These are phyloP conservation scores for Amphiprion percula DNA, from an alignment of 2,113 vertebrate genomes.

Conservation along the genomic window DNA sequence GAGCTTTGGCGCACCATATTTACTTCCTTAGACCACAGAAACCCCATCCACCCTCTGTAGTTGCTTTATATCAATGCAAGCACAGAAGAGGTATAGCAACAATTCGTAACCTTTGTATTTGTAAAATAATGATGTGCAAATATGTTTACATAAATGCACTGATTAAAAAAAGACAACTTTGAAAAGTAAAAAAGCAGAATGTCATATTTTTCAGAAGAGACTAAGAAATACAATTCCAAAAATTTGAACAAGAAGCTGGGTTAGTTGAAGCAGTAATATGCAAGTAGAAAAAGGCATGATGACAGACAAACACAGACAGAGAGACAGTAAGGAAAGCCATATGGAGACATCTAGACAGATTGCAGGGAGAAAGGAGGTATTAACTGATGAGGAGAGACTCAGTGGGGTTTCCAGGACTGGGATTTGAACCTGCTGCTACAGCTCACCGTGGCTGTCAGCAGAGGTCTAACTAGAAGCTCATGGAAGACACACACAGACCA, in stretches of 20 bases:
- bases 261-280: not conserved
- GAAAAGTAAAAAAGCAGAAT: no score
- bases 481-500: slow-evolving; percentile 37
- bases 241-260: not conserved
- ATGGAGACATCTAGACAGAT: slow-evolving; percentile 46
- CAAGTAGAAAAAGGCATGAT: not conserved
- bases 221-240: no score
- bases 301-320: slow-evolving; percentile 3
- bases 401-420: slow-evolving; percentile 43
- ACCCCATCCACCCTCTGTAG: not conserved
- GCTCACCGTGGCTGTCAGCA: slow-evolving; percentile 74
- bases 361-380: slow-evolving; percentile 54
- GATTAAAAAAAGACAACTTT: no score
- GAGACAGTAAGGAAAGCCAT: not conserved
- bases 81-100: not conserved
- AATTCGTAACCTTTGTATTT: no score
- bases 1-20: not conserved
- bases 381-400: slow-evolving; percentile 47
- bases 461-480: slow-evolving; percentile 51
- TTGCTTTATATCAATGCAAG: no score
- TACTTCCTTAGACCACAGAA: slow-evolving; percentile 1
- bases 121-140: no score
- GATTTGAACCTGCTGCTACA: slow-evolving; percentile 75
- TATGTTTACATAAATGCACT: no score
- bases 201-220: no score